A percentile compares a stretch with the other conserved stretches of the same genome.
These are phyloP conservation scores for Xylophagus ater DNA, from an alignment of 2,888 invertebrate genomes.

Conservation along the genomic window DNA sequence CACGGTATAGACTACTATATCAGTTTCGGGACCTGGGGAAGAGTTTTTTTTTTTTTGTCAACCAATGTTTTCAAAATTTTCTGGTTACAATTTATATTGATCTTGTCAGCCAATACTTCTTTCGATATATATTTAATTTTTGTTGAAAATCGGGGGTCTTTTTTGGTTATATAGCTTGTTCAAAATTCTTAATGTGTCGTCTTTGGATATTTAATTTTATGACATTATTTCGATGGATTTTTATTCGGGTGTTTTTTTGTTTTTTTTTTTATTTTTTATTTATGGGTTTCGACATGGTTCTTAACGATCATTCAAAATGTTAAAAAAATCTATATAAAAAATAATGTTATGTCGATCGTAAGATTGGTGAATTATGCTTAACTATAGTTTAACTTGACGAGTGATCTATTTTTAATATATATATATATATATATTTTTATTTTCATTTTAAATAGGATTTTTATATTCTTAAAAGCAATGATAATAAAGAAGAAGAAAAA, in stretches of 20 bases:
- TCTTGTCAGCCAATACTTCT: background rate
- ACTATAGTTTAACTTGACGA: background rate
- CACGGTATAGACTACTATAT: no score
- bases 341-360: constrained; percentile 1
- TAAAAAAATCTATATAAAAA: background rate
- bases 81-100: background rate
- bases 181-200: constrained; percentile 2
- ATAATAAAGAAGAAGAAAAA: no score
- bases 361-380: constrained; percentile 1
- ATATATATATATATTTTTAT: no score
- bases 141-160: background rate
- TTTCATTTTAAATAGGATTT: no score
- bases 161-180: no score
- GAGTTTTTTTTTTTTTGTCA: background rate
- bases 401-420: constrained; percentile 1
- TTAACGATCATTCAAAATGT: constrained; percentile 1
- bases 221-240: background rate
- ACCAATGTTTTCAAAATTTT: background rate
- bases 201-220: background rate
- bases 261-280: background rate
- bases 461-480: background rate
- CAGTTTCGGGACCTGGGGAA: no score
- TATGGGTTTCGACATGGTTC: background rate
- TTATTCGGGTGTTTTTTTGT: background rate
- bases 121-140: background rate